Base-by-base conservation (phyloP, 2,113 vertebrate genomes). In the Excalfactoria chinensis region DNA sequence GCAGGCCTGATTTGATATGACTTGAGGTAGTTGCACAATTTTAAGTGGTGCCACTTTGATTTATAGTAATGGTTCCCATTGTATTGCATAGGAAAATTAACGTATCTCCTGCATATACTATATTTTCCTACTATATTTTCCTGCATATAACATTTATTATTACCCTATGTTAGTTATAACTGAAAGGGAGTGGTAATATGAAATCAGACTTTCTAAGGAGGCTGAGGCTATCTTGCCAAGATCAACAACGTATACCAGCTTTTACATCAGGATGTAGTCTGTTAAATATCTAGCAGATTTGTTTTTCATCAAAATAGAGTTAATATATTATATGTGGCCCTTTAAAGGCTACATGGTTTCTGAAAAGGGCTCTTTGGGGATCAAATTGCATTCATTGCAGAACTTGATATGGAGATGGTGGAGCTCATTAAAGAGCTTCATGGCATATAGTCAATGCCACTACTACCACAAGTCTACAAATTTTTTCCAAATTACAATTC, bases 231-330 rank as follows among this genome's bases (percentile, higher is more conserved):
- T 90, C 90, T 94, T 82, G 77, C 84, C 95, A 94, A 93, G 70
- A 87, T 30, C 37, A 94, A 58, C 64, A 84, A 37, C 19, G 23
- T 55, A 70, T 49, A 69, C 23, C 55, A 82, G 22, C 32, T 92
- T 89, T 89, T 76, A 46, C 59, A 84, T 89, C 68, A 79, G 49
- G 67, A 19, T 86, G 37, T 78, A 87, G 53, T 25, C 68, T 93
- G 73, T 84, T 90, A 90, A 94, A 48, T 89, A 90, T 89, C 77
- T 92, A 82, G 48, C 34, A 86, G 79, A 76, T 89, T 88, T 93
- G 26, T 84, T 95, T 95, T 88, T 84, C 59, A 60, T 94, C 74
- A 79, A 94, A 95, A 94, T 87, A 92, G 48, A 82, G 71, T 93
- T 90, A 73, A 79, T 87, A 58, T 82, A 58, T 76, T 83, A 72